Percentiles rank a stretch among this genome's conserved stretches.
phyloP scores from a whole-genome alignment of 2,113 vertebrate species.

The Clarias gariepinus region DNA sequence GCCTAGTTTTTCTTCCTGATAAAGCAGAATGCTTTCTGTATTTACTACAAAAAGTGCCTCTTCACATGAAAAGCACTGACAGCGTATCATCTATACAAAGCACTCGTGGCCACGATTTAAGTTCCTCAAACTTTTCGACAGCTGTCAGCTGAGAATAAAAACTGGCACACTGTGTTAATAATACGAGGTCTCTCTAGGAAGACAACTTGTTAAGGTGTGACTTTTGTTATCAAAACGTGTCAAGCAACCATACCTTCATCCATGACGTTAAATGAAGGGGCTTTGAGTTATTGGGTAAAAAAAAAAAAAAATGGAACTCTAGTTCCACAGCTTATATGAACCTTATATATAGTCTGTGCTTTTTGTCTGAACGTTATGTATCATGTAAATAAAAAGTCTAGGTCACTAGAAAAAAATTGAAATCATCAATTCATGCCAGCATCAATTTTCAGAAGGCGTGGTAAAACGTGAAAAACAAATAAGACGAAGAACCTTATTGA shows the following conservation, averaged over 20 bases:
- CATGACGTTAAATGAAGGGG: not conserved
- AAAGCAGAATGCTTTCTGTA: constrained; percentile 62
- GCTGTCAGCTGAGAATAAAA: constrained; percentile 73
- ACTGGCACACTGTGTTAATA: constrained; percentile 70
- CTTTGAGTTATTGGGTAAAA: constrained; percentile 2
- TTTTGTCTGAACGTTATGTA: not conserved
- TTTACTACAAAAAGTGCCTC: constrained; percentile 69
- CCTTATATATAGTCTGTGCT: not conserved
- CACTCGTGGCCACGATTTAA: constrained; percentile 70
- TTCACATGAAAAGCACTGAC: constrained; percentile 65
- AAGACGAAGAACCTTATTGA: not conserved
- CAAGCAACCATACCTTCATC: constrained; percentile 54
- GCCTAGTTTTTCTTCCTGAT: constrained; percentile 68
- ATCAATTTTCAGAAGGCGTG: not conserved
- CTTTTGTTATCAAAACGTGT: constrained; percentile 65
- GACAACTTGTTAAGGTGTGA: constrained; percentile 66
- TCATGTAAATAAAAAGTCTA: constrained; percentile 7
- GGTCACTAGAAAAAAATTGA: not conserved
- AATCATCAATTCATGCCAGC: not conserved
- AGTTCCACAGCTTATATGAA: constrained; percentile 61
- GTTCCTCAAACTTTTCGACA: constrained; percentile 73
- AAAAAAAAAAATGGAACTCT: constrained; percentile 12
- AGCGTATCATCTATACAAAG: constrained; percentile 76
- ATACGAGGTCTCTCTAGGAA: constrained; percentile 62
- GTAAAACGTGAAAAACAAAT: not conserved